Evolutionary conservation across 2,797 vertebrate species (phyloP).

Genomic region (Hyperoplus immaculatus): DNA sequence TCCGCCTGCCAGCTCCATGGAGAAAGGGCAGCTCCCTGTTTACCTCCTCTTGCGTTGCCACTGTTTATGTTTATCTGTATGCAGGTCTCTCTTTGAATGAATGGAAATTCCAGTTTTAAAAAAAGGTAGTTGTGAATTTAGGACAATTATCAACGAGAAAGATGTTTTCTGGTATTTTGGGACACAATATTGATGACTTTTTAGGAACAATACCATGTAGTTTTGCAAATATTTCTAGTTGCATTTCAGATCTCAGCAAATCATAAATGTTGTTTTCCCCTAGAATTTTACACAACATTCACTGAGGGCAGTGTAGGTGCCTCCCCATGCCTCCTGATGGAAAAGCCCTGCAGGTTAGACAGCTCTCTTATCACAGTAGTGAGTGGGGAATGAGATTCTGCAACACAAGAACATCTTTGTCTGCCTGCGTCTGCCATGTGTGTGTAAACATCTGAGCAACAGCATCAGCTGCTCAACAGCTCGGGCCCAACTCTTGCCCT

Average conservation of each 20-base stretch:
- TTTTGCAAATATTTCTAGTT: neutral
- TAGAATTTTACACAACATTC: constrained; percentile 5
- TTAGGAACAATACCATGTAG: neutral
- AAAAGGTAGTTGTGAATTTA: neutral
- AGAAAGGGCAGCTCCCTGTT: constrained; percentile 44
- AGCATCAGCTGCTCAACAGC: constrained; percentile 78
- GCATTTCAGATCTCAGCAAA: neutral
- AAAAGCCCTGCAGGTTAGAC: constrained; percentile 77
- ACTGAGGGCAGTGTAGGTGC: neutral
- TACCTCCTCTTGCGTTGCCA: constrained; percentile 2
- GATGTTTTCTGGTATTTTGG: neutral
- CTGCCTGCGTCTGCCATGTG: constrained; percentile 38
- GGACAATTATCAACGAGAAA: constrained; percentile 1
- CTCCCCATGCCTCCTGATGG: constrained; percentile 36
- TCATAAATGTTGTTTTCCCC: neutral
- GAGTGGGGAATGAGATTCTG: constrained; percentile 51
- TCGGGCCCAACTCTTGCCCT: constrained; percentile 33
- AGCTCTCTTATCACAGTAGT: constrained; percentile 62
- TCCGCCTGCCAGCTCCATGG: constrained; percentile 44
- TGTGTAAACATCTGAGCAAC: constrained; percentile 69
- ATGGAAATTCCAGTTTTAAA: neutral
- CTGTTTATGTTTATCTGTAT: neutral
- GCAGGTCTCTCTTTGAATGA: neutral
- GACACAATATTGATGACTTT: no score
- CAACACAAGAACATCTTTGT: constrained; percentile 81